Evolutionary conservation across 2,113 vertebrate genomes (phyloP), one percentile per base, ranked within the genome.

Genomic region (Neolamprologus sp.): DNA sequence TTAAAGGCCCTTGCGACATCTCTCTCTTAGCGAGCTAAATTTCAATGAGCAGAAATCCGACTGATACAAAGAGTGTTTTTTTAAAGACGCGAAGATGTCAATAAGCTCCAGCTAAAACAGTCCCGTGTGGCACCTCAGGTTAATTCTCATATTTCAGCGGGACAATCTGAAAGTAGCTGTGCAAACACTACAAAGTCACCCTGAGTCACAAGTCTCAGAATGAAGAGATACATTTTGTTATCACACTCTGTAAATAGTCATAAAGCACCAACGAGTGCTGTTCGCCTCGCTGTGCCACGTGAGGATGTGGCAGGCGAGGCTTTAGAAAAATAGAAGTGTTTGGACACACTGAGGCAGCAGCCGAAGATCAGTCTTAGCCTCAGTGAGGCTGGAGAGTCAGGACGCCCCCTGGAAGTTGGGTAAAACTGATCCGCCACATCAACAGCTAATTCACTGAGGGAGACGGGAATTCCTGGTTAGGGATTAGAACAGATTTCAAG

Each of bases 401-500:
- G 81, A 58, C 16, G 26, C 13, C 81, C 57, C 33, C 53, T 71
- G 84, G 60, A 88, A 86, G 83, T 60, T 49, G 19, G 82, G 81
- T 31, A 53, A 73, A 75, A 78, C 68, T 21, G 89, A 90, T 92
- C 79, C 83, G 40, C 82, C 85, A 82, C 88, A 90, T 84, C 79
- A 82, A 90, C 87, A 63, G 35, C 87, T 84, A 37, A 84, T 82
- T 90, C 87, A 82, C 55, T 7, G 55, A 81, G 80, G 81, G 73
- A 86, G 85, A 33, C 68, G 49, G 87, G 87, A 75, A 84, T 49
- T 89, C 81, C 86, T 91, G 86, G 86, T 82, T 35, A 26, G 83
- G 85, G 89, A 89, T 87, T 87, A 92, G 12, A 57, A 57, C 47
- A 8, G 85, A 55, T 80, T 86, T 86, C 71, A 42, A 84, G 84